Base-by-base conservation (phyloP, 1,140 invertebrate species). In the Coptotermes formosanus region DNA sequence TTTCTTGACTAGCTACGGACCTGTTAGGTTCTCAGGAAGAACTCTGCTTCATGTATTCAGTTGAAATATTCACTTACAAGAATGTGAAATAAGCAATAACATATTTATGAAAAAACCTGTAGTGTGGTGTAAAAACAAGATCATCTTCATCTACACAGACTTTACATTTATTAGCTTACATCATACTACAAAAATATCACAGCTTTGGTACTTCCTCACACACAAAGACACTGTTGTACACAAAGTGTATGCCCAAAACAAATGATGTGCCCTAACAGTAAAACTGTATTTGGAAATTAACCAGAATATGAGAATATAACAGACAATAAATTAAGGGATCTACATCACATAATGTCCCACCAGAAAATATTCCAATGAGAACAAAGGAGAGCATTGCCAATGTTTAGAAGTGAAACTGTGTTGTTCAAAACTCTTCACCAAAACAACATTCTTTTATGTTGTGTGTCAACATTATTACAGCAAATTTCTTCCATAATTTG, bases 101-200 rank as follows among this genome's bases (percentile, higher is more conserved):
- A 4, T 38, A 38, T 48, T 0, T 55, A 55, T 55, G 52, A 16
- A 21, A 55, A 21, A 55, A 55, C 19, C 52, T 19, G 52, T 16
- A 48, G 0, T 9, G 14, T 12, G 52, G 19, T 55, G 19, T 55
- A 75, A 30, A 25, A 75, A 75, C 64, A 30, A 16, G 30, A 75
- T 14, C n/a, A 59, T 59, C 14, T 11, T 19, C 52, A n/a, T 75
- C 25, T 16, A 75, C n/a, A 30, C n/a, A 6, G 4, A 75, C 30
- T 75, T 16, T 0, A 75, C n/a, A 30, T 64, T 64, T 64, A 64
- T 75, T 75, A 75, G 25, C 9, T 75, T 75, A 75, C 14, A 30
- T 75, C 9, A 75, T 75, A n/a, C n/a, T 30, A 75, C 64, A 75
- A 75, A 75, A 75, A 75, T 30, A 75, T 75, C 64, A 75, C 64